These are phyloP conservation scores for Cirrhinus mrigala DNA, from an alignment of 2,797 vertebrate genomes.

Conservation along the genomic window DNA sequence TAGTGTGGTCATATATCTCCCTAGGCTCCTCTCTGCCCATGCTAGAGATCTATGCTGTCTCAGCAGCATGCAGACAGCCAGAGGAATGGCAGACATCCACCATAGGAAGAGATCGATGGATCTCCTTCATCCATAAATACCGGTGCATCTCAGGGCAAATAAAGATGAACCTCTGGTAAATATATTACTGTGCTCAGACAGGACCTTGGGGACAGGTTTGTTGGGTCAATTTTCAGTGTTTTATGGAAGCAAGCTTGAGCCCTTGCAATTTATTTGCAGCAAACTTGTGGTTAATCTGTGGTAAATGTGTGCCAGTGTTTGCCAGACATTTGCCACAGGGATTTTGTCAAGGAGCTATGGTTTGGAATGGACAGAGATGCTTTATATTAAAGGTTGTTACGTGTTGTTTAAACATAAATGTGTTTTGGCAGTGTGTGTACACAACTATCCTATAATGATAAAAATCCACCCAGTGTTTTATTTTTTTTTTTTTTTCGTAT, in stretches of 20 bases:
- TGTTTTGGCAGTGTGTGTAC: too few relatives aligned
- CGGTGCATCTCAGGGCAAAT: constrained; percentile 61
- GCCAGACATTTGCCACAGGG: not conserved
- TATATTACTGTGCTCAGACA: constrained; percentile 25
- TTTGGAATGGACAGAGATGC: not conserved
- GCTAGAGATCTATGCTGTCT: constrained; percentile 70
- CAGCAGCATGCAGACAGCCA: constrained; percentile 67
- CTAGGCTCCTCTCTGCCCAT: constrained; percentile 60
- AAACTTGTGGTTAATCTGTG: not conserved
- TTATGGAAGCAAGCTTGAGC: not conserved
- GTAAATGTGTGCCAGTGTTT: not conserved
- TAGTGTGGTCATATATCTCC: constrained; percentile 76
- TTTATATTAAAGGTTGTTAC: too few relatives aligned
- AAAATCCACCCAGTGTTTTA: too few relatives aligned
- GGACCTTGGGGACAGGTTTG: not conserved
- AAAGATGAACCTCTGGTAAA: constrained; percentile 56
- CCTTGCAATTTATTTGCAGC: not conserved
- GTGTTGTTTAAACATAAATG: too few relatives aligned
- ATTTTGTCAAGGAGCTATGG: not conserved
- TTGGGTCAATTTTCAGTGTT: constrained; percentile 14
- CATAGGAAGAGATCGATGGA: constrained; percentile 69
- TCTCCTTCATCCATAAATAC: constrained; percentile 50
- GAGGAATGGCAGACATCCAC: constrained; percentile 62
- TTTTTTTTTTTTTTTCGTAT: too few relatives aligned
- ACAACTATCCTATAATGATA: too few relatives aligned